phyloP scores from a whole-genome alignment of 2,113 vertebrate species.

The Sorex fumeus region DNA sequence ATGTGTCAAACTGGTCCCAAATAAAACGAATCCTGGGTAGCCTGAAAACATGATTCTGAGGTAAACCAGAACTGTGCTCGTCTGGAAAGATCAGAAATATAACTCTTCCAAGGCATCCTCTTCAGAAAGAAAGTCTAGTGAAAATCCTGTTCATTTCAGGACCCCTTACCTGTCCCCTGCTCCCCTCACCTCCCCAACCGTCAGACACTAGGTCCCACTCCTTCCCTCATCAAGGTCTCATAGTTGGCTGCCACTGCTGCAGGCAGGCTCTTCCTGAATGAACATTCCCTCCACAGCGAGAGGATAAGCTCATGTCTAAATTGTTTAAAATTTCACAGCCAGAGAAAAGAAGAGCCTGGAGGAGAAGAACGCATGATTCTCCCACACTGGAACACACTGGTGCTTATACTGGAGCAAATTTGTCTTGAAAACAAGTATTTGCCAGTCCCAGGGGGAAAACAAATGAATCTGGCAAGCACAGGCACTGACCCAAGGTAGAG shows the following conservation, averaged over 20 bases:
- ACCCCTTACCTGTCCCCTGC: not conserved
- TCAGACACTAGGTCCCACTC: not conserved
- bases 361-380: not conserved
- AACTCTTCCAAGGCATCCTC: not conserved
- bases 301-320: not conserved
- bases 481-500: not conserved
- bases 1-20: not conserved
- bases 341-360: not conserved
- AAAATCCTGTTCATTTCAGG: not conserved
- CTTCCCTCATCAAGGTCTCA: not conserved
- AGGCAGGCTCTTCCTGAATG: not conserved
- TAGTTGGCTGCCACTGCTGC: not conserved
- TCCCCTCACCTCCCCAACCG: not conserved
- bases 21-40: not conserved
- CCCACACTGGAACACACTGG: not conserved
- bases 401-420: constrained; percentile 45
- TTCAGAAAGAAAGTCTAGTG: not conserved
- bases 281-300: not conserved
- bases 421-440: constrained; percentile 71
- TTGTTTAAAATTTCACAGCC: not conserved
- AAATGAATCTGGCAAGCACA: constrained; percentile 44
- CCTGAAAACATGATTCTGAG: not conserved
- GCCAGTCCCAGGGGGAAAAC: constrained; percentile 22
- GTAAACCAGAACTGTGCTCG: not conserved
- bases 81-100: not conserved